A percentile compares a stretch with the other conserved stretches of the same genome.
Evolutionary conservation across 1,140 invertebrate genomes (phyloP).

Genomic region (Heliconius melpomene): DNA sequence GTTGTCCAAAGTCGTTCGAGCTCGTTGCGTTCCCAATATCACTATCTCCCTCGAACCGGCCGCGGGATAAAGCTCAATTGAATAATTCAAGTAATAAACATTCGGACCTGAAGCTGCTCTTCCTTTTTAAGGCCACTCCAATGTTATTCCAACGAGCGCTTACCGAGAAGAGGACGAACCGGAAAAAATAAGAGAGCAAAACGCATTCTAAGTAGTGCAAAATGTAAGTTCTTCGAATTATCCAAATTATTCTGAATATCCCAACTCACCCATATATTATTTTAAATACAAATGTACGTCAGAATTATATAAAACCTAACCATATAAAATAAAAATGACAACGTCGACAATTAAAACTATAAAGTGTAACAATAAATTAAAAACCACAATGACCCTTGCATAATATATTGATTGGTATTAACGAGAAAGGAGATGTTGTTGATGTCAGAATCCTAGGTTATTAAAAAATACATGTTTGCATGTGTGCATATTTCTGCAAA

Average conservation of each 20-base stretch:
- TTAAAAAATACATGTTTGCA: not conserved
- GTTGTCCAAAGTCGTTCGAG: conserved; percentile 15
- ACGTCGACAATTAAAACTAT: not conserved
- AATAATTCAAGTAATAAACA: conserved; percentile 59
- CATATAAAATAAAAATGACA: not conserved
- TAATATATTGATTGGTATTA: not conserved
- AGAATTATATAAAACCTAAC: not conserved
- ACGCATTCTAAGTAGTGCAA: conserved; percentile 58
- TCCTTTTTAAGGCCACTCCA: conserved; percentile 48
- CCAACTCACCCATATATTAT: not conserved
- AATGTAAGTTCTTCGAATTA: conserved; percentile 54
- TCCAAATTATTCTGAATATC: conserved; percentile 45
- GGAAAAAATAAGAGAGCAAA: conserved; percentile 51
- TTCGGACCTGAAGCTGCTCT: conserved; percentile 52
- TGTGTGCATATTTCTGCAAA: not conserved
- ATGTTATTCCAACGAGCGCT: conserved; percentile 48
- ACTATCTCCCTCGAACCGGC: conserved; percentile 31
- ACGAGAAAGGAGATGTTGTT: not conserved
- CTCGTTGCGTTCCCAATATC: conserved; percentile 22
- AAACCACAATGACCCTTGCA: not conserved
- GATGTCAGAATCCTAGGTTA: not conserved
- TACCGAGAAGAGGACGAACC: conserved; percentile 47
- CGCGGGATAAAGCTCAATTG: conserved; percentile 50
- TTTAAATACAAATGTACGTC: not conserved
- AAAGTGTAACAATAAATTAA: not conserved